Evolutionary conservation across 2,888 invertebrate species (phyloP).

Genomic region (Lydus trimaculatus): DNA sequence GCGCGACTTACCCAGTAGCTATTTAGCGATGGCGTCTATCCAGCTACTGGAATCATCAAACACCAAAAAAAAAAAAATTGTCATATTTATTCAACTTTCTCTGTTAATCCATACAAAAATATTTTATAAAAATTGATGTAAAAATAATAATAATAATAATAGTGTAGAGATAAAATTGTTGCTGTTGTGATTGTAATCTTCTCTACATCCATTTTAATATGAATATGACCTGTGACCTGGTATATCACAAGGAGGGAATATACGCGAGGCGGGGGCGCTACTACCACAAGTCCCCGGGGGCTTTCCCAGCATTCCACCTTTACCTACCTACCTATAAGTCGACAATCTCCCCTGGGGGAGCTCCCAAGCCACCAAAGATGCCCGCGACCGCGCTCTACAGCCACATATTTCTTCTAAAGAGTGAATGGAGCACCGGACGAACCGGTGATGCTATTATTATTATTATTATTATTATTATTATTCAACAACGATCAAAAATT

Average conservation of each 20-base stretch:
- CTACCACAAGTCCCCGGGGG: conserved; percentile 45
- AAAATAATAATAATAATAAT: neutral
- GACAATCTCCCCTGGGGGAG: conserved; percentile 42
- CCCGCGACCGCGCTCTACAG: conserved; percentile 11
- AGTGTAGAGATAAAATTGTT: neutral
- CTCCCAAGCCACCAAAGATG: conserved; percentile 44
- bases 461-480: neutral
- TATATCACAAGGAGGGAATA: conserved; percentile 22
- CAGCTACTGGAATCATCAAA: conserved; percentile 21
- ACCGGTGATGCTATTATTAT: neutral
- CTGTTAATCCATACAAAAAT: neutral
- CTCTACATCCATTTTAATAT: conserved; percentile 5
- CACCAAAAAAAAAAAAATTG: no score
- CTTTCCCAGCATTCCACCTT: conserved; percentile 53
- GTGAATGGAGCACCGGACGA: neutral
- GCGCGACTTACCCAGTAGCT: conserved; percentile 38
- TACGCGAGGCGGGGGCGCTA: conserved; percentile 45
- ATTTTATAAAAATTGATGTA: neutral
- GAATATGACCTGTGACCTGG: conserved; percentile 39
- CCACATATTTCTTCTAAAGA: conserved; percentile 26
- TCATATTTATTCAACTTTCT: neutral
- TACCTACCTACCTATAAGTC: conserved; percentile 29
- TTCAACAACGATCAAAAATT: neutral
- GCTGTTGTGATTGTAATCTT: neutral
- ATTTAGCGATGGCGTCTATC: conserved; percentile 33